These are phyloP conservation scores for Galeruca laticollis DNA, from an alignment of 2,888 invertebrate species.

Conservation along the genomic window DNA sequence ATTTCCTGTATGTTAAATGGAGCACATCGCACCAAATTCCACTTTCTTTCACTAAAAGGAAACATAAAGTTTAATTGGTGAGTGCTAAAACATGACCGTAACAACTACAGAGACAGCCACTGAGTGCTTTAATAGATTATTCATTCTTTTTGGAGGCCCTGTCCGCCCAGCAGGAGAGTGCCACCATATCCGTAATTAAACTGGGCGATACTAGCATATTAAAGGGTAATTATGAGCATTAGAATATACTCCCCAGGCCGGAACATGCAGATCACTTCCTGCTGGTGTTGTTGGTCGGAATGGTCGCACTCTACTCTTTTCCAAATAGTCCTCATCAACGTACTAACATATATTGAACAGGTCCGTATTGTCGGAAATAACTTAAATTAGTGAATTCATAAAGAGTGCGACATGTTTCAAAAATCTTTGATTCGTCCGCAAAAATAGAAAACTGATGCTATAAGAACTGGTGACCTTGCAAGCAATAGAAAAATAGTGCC, in stretches of 20 bases:
- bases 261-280: constrained; percentile 57
- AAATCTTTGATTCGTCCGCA: too few species aligned
- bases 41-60: not conserved
- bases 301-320: constrained; percentile 9
- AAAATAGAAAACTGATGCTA: too few species aligned
- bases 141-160: constrained; percentile 44
- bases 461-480: too few species aligned
- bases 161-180: constrained; percentile 38
- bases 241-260: constrained; percentile 54
- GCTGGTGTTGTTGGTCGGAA: constrained; percentile 35
- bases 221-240: constrained; percentile 61
- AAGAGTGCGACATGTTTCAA: too few species aligned
- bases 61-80: not conserved
- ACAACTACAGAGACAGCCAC: not conserved
- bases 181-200: constrained; percentile 51
- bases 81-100: not conserved
- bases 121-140: constrained; percentile 51
- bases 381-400: too few species aligned
- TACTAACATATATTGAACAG: not conserved
- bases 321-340: not conserved
- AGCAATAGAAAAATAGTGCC: too few species aligned
- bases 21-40: not conserved
- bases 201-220: constrained; percentile 56
- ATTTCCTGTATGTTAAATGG: not conserved
- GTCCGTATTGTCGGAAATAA: not conserved